Conservation (phyloP, 2,797 vertebrate species). For the Ispidina lecontei region DNA sequence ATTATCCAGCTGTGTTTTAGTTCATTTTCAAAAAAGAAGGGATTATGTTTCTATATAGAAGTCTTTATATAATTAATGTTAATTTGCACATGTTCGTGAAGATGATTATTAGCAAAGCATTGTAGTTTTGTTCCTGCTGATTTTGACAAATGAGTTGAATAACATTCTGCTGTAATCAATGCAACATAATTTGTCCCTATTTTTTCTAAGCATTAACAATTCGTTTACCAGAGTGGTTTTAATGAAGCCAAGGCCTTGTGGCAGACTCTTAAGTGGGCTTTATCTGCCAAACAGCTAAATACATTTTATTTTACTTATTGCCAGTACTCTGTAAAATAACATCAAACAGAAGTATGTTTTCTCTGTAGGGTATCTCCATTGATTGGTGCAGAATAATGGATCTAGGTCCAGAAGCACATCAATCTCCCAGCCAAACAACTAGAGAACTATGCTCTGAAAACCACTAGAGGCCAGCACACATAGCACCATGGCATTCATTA, state of each 20-base stretch:
- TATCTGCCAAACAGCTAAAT: neutral
- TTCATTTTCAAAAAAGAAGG: conserved; percentile 45
- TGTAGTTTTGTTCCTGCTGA: conserved; percentile 58
- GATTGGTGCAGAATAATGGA: neutral
- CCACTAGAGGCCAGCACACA: neutral
- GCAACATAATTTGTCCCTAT: neutral
- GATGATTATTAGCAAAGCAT: conserved; percentile 53
- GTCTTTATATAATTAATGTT: conserved; percentile 61
- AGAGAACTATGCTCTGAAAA: neutral
- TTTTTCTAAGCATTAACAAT: conserved; percentile 20
- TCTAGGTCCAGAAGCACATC: neutral
- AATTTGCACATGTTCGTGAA: conserved; percentile 60
- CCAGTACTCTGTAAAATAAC: conserved; percentile 10
- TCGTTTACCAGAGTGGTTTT: conserved; percentile 21
- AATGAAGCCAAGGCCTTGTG: neutral
- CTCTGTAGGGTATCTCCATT: neutral
- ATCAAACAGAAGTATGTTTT: conserved; percentile 1
- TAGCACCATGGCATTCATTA: neutral
- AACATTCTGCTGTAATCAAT: conserved; percentile 41
- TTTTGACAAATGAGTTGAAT: conserved; percentile 51
- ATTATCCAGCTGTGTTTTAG: conserved; percentile 66
- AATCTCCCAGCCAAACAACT: neutral
- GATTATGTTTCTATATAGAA: conserved; percentile 50
- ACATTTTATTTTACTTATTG: conserved; percentile 9
- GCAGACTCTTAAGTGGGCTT: neutral